Base-by-base conservation (phyloP, 1,140 invertebrate genomes). In the Bombus vancouverensis region DNA sequence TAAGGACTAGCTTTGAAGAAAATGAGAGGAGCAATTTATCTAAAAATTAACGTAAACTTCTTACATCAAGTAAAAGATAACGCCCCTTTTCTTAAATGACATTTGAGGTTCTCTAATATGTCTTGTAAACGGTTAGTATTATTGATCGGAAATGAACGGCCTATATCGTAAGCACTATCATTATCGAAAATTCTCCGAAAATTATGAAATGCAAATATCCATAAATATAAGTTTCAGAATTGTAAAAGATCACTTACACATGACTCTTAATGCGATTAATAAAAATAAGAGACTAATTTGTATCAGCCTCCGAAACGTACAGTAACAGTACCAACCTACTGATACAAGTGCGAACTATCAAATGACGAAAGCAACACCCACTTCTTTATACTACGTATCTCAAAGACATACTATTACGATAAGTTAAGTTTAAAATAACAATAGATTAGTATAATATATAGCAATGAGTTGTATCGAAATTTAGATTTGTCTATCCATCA, bases 351-450 rank as follows among this genome's bases (percentile, higher is more conserved):
- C 82, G 44, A 88, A 87, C 81, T 85, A 83, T 83, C 75, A 80
- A 83, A 83, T 90, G 89, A 91, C 85, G 87, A 87, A 85, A 91
- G 88, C 90, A 92, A 92, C 92, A 93, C 92, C 92, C 92, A 93
- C 92, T 91, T 91, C 91, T 87, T 74, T 76, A 22, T 72, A 92
- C 88, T 88, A 88, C 92, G 84, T 73, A 37, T 74, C n/a, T 81
- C 84, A 81, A 34, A 62, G 57, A 66, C 18, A 37, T 68, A 37
- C n/a, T 18, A 57, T 75, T 76, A 39, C 1, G 34, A 84, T 39
- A 72, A 32, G 13, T 80, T 85, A 44, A 12, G 6, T 25, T 42
- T n/a, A 8, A 47, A 72, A 34, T 28, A 22, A 32, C 1, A 53
- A 65, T 53, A 47, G 9, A 9, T 22, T 28, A 1, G 5, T 15